phyloP scores from a whole-genome alignment of 2,797 vertebrate species.

The Diglossa cyanea region DNA sequence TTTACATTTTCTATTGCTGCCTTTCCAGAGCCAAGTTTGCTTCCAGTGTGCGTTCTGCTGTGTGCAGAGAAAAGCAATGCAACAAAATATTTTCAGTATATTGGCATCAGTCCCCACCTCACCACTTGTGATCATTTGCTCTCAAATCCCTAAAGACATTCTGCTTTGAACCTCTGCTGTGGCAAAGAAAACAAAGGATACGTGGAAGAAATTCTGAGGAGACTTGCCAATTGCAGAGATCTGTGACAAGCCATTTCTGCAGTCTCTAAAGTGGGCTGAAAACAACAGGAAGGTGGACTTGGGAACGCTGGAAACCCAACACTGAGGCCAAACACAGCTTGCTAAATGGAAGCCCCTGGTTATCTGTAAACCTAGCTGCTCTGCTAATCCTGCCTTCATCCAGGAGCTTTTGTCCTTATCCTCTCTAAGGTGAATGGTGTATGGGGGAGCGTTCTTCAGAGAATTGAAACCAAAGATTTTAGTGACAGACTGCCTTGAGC shows the following conservation, averaged over 20 bases:
- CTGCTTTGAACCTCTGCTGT: constrained; percentile 41
- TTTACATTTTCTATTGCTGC: constrained; percentile 44
- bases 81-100: constrained; percentile 45
- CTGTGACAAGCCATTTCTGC: not conserved
- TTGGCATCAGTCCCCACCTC: not conserved
- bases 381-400: not conserved
- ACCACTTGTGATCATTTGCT: constrained; percentile 28
- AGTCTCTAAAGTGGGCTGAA: not conserved
- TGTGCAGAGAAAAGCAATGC: constrained; percentile 33
- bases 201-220: constrained; percentile 1
- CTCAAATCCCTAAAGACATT: constrained; percentile 32
- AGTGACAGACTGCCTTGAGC: not conserved
- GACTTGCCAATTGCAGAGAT: not conserved
- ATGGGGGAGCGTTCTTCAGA: not conserved
- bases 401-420: not conserved
- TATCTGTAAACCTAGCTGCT: not conserved
- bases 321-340: not conserved
- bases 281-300: constrained; percentile 34
- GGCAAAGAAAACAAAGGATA: constrained; percentile 10
- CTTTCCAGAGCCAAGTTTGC: constrained; percentile 41
- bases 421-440: not conserved
- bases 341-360: not conserved
- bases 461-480: not conserved
- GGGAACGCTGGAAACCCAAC: not conserved
- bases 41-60: constrained; percentile 32